phyloP scores from a whole-genome alignment of 2,797 vertebrate species.

The Perodicticus potto region DNA sequence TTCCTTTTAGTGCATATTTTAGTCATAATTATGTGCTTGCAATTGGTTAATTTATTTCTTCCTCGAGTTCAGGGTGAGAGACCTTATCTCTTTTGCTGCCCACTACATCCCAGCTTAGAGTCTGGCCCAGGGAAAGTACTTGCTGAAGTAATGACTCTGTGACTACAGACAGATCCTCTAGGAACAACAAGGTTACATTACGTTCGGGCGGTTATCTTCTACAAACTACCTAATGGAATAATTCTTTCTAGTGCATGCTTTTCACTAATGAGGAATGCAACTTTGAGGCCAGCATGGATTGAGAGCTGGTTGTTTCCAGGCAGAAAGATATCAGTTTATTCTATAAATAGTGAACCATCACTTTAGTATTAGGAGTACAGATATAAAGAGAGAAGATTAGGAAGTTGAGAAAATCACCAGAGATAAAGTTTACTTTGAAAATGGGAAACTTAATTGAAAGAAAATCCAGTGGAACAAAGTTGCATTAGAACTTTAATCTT shows the following conservation, averaged over 20 bases:
- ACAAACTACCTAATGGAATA: background rate
- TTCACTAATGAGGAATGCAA: slow-evolving; percentile 24
- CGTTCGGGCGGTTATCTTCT: background rate
- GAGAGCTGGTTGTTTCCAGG: background rate
- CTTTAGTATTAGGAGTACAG: background rate
- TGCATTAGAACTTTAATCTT: background rate
- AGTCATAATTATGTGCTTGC: background rate
- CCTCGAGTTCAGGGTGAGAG: background rate
- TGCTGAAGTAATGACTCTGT: background rate
- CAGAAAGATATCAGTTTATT: slow-evolving; percentile 11
- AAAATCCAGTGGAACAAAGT: background rate
- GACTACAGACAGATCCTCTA: background rate
- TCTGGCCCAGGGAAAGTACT: background rate
- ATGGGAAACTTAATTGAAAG: slow-evolving; percentile 13
- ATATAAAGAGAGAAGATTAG: slow-evolving; percentile 15
- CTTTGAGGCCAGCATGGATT: background rate
- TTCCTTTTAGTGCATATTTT: background rate
- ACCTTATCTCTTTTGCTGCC: background rate
- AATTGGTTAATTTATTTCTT: background rate
- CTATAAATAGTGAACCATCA: slow-evolving; percentile 37
- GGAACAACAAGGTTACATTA: background rate
- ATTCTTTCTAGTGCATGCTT: background rate
- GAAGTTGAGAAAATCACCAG: background rate
- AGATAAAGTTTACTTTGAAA: slow-evolving; percentile 37
- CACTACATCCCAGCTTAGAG: background rate